Evolutionary conservation across 2,888 invertebrate species (phyloP), one percentile per base, ranked within the genome.

Genomic region (Limnephilus marmoratus): DNA sequence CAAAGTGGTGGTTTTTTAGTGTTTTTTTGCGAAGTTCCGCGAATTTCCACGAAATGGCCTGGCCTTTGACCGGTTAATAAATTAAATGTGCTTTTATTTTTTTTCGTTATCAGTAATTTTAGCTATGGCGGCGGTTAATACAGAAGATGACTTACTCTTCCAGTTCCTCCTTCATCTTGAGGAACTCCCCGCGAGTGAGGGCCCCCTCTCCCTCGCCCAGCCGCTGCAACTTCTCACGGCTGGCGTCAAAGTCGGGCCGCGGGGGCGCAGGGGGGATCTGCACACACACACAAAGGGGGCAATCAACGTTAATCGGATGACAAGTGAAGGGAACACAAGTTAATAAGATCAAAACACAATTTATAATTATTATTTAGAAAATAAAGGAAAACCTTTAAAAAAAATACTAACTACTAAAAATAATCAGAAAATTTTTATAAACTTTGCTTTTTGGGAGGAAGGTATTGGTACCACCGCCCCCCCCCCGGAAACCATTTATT

Each of bases 111-210:
- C 31, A 31, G 31, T 31, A 31, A 31, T 31, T 31, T 31, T 31
- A 31, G 31, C 31, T 31, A 31, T 31, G 31, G 31, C 31, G 31
- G 31, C 31, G 31, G 12, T 5, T 86, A 45, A 29, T 2, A 41
- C 5, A 45, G 41, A 37, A 86, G n/a, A 41, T 12, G 12, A 97
- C 98, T 97, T 95, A 99, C 99, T 99, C 99, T 96, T 99, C 99
- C 49, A 99, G 96, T 95, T 99, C 99, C 94, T 99, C 99, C 95
- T 99, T 99, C 99, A 99, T 99, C 96, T 99, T 99, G 91, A 98
- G 97, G 95, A 99, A 99, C 95, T 99, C 99, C 95, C 99, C 99
- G 94, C 99, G 98, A 0, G 99, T 99, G 97, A 99, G 99, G 7
- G 99, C 99, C 1, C 99, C 99, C 95, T 99, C 99, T 0, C 99